phyloP scores from a whole-genome alignment of 2,888 invertebrate genomes.

The Philereme transversata region DNA sequence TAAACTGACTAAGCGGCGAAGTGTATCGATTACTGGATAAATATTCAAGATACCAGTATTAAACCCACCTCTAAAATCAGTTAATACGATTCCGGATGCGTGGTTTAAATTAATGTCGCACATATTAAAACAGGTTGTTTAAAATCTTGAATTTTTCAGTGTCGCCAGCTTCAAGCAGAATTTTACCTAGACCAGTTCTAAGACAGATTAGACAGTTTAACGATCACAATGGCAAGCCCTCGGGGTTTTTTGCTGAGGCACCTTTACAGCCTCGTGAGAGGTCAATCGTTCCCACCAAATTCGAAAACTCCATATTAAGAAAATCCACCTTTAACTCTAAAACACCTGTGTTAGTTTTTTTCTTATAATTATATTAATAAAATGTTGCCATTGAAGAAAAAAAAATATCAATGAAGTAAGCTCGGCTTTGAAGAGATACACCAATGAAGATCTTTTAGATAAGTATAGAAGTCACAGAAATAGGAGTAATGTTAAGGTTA shows the following conservation, averaged over 20 bases:
- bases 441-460: too few species aligned
- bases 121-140: too few species aligned
- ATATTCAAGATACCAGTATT: too few species aligned
- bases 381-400: background rate
- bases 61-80: too few species aligned
- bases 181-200: constrained; percentile 5
- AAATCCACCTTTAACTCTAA: constrained; percentile 3
- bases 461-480: too few species aligned
- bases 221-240: background rate
- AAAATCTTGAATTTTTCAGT: constrained; percentile 14
- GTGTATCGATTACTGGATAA: too few species aligned
- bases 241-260: background rate
- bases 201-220: background rate
- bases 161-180: constrained; percentile 17
- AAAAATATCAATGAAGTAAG: background rate
- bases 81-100: too few species aligned
- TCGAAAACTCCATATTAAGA: constrained; percentile 10
- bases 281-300: background rate
- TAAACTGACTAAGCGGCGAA: too few species aligned
- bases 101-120: too few species aligned
- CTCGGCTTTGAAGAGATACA: too few species aligned
- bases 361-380: background rate
- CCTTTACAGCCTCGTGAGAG: background rate
- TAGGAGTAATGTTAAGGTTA: too few species aligned
- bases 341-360: background rate